Conservation (phyloP, 2,797 vertebrate species). For the Lemur catta region DNA sequence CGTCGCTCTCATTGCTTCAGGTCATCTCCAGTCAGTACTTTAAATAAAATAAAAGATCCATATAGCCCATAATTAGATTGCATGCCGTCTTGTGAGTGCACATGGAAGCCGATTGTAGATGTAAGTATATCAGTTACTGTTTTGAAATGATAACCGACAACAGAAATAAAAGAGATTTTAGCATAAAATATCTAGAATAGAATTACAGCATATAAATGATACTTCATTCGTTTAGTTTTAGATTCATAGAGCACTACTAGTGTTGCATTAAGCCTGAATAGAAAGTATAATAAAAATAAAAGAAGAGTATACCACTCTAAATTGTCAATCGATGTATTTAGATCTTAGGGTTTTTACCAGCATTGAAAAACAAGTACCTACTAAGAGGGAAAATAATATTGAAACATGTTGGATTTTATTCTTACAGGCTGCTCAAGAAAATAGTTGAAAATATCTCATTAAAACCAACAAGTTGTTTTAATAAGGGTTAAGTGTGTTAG, state of each 20-base stretch:
- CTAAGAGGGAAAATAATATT: background rate
- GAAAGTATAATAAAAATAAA: background rate
- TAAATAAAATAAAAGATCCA: background rate
- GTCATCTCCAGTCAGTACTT: background rate
- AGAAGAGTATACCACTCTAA: background rate
- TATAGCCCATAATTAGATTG: background rate
- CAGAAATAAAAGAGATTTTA: background rate
- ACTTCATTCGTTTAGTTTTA: background rate
- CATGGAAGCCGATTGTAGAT: background rate
- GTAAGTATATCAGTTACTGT: background rate
- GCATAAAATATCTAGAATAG: background rate
- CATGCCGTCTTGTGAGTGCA: background rate
- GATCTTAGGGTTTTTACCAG: background rate
- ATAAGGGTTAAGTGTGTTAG: constrained; percentile 19
- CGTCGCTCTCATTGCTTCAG: background rate
- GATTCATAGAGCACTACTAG: background rate
- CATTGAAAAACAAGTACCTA: background rate
- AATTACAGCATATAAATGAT: background rate
- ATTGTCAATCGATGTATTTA: background rate
- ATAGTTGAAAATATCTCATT: constrained; percentile 21
- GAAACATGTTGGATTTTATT: constrained; percentile 23
- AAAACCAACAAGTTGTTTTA: constrained; percentile 31
- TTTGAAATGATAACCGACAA: background rate
- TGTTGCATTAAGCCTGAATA: background rate
- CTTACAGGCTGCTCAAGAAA: background rate